phyloP scores from a whole-genome alignment of 1,140 invertebrate genomes.

The Drosophila quadrilineata region DNA sequence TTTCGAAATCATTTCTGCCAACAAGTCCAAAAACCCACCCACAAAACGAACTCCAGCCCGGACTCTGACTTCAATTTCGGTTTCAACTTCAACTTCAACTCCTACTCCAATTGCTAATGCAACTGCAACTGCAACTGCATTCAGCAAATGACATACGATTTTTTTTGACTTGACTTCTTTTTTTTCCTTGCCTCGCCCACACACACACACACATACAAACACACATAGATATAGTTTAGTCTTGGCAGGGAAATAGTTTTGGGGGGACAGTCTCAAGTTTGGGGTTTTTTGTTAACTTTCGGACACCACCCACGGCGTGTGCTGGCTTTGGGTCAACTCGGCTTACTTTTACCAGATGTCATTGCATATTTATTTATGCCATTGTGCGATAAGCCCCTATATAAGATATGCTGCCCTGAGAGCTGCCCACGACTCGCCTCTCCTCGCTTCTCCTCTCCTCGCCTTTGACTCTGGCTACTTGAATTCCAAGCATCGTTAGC shows the following conservation, averaged over 20 bases:
- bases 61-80: slow-evolving; percentile 5
- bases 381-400: too few species aligned
- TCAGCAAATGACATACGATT: slow-evolving; percentile 27
- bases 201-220: too few species aligned
- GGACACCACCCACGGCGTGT: slow-evolving; percentile 35
- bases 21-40: slow-evolving; percentile 2
- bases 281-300: slow-evolving; percentile 9
- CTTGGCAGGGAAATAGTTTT: neutral
- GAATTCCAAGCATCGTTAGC: slow-evolving; percentile 47
- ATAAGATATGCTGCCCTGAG: too few species aligned
- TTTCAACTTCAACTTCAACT: neutral
- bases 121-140: slow-evolving; percentile 6
- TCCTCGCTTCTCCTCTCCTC: too few species aligned
- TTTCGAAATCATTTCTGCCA: slow-evolving; percentile 53
- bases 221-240: too few species aligned
- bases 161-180: slow-evolving; percentile 10
- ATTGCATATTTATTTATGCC: too few species aligned
- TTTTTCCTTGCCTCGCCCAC: slow-evolving; percentile 25
- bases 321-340: slow-evolving; percentile 46
- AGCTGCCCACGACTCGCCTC: slow-evolving; percentile 44
- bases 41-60: slow-evolving; percentile 28
- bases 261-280: neutral
- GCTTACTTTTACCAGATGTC: too few species aligned
- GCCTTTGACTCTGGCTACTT: too few species aligned
- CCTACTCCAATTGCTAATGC: neutral